Base-by-base conservation (phyloP, 2,113 vertebrate genomes). In the Corythoichthys haematopterus region DNA sequence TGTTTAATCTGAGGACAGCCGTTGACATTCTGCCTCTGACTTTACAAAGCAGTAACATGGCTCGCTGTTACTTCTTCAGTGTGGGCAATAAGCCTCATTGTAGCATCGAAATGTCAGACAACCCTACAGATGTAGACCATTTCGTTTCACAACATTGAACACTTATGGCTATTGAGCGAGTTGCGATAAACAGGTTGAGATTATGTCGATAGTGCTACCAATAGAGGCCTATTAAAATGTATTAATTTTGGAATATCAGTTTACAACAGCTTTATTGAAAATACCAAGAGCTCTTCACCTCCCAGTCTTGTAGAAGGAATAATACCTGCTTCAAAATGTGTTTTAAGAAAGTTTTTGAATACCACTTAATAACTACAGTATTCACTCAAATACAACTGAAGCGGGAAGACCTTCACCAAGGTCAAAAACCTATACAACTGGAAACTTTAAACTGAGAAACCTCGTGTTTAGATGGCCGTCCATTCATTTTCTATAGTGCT, bases 101-200 rank as follows among this genome's bases (percentile, higher is more conserved):
- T 71, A 55, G 35, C 64, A 7, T 70, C 72, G 63, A 82, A 89
- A 87, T 85, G 80, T 79, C 83, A 84, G 70, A 47, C 68, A 1
- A 13, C 15, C 51, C 57, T 74, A 69, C 71, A 75, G 71, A 78
- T 70, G 70, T 64, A 71, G 16, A 74, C 75, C 37, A 58, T 83
- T 83, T 82, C 65, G 62, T 69, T 40, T 55, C 10, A 37, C 69
- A 76, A 81, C 74, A 58, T 64, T 77, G 82, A 84, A 82, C 70
- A 79, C 67, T 59, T 55, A 58, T 51, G 4, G 52, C 76, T 60
- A 62, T 81, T 67, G 70, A 57, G 48, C 68, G 57, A 53, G 47
- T 72, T 66, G 51, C n/a, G 33, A 35, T 35, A 47, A 28, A 20
- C 67, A 69, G 66, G 75, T 66, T 61, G 48, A 80, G 75, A 76